Evolutionary conservation across 2,113 vertebrate genomes (phyloP).

Genomic region (Plectropomus leopardus): DNA sequence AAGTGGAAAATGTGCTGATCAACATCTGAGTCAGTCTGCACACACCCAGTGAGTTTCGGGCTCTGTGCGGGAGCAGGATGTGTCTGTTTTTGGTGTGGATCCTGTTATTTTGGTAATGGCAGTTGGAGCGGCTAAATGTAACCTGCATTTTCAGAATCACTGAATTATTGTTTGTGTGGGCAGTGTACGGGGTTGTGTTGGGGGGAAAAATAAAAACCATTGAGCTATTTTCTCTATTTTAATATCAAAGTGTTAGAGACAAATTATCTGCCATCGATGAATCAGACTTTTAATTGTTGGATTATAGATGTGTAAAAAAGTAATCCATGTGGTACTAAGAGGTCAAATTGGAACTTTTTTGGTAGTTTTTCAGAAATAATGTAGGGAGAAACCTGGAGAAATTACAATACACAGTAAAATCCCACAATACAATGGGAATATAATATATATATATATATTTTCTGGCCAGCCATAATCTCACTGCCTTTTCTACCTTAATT

Average conservation of each 20-base stretch:
- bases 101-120: slow-evolving; percentile 11
- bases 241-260: not conserved
- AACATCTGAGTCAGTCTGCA: not conserved
- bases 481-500: not conserved
- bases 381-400: not conserved
- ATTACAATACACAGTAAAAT: not conserved
- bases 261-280: not conserved
- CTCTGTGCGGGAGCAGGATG: slow-evolving; percentile 1
- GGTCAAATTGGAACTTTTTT: slow-evolving; percentile 3
- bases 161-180: not conserved
- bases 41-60: not conserved
- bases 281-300: not conserved
- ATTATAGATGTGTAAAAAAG: not conserved
- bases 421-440: not conserved
- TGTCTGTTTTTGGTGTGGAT: not conserved
- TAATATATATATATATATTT: no score
- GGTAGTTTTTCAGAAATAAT: not conserved
- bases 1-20: slow-evolving; percentile 11
- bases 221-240: not conserved
- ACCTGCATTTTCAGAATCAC: not conserved
- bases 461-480: not conserved
- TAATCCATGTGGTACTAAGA: not conserved
- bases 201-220: no score
- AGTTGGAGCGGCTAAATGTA: not conserved
- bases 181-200: not conserved